Evolutionary conservation across 2,888 invertebrate species (phyloP), one percentile per base, ranked within the genome.

Genomic region (Ernsta delagoae): DNA sequence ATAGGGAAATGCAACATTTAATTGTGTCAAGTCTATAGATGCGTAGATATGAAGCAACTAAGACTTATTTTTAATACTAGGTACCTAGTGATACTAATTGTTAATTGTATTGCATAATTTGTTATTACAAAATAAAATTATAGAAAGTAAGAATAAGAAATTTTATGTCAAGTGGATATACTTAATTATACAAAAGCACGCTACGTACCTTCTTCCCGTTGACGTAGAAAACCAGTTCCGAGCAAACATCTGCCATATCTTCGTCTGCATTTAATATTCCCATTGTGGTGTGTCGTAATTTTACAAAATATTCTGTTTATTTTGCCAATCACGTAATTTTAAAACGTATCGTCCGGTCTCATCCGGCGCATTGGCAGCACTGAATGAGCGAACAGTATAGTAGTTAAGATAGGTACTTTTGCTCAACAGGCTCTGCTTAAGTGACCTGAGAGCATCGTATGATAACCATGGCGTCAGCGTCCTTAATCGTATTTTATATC

Each of bases 151-250:
- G 16, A 16, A 16, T 16, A 16, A 16, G 16, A 16, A 16, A 16
- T 16, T 16, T 16, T 16, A 16, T 16, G 16, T 16, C 16, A 0
- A 16, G 16, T 16, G 16, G 16, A 16, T 16, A 16, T 16, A 16
- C 0, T n/a, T n/a, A n/a, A n/a, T n/a, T n/a, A 1, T 16, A 16
- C 16, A 16, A 16, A 16, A 16, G 16, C 16, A 16, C 16, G 8
- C 7, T 41, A 41, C 41, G 41, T 75, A 93, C 93, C 92, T 91
- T 93, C 73, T 92, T 93, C 64, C 93, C 90, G 75, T 93, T 93
- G 5, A 93, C 93, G 77, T 86, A 95, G 78, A 94, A 91, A 65
- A 91, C 90, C 79, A 91, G 80, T 71, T 87, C 86, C 4, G 85
- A 83, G 63, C 77, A 75, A 64, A 86, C 78, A 53, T 86, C 85